A percentile compares a stretch with the other conserved stretches of the same genome.
Evolutionary conservation across 2,797 vertebrate species (phyloP).

Genomic region (Lemur catta): DNA sequence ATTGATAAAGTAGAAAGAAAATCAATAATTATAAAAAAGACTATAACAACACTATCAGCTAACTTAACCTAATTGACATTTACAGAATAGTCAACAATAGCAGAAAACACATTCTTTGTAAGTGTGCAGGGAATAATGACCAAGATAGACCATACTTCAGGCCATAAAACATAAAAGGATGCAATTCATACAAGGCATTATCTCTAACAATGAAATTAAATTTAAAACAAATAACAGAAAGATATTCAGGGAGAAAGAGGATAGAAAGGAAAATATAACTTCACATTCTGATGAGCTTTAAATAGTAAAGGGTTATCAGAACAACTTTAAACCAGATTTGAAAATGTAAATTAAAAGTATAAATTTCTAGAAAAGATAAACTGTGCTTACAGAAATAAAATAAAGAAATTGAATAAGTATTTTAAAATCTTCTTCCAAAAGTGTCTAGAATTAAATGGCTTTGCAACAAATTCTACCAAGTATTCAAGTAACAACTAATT

Average conservation of each 20-base stretch:
- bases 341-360: not conserved
- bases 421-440: not conserved
- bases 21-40: not conserved
- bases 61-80: not conserved
- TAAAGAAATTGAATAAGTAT: not conserved
- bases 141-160: not conserved
- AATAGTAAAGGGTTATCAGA: not conserved
- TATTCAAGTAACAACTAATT: not conserved
- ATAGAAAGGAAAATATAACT: not conserved
- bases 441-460: not conserved
- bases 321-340: not conserved
- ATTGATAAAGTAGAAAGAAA: not conserved
- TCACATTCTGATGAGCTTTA: not conserved
- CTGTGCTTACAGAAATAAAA: not conserved
- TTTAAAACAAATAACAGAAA: not conserved
- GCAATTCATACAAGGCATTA: not conserved
- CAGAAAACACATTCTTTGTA: constrained; percentile 1
- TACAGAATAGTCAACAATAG: not conserved
- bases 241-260: not conserved
- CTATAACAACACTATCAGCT: not conserved
- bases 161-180: not conserved
- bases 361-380: not conserved
- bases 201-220: not conserved
- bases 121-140: not conserved
- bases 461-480: not conserved